Evolutionary conservation across 2,797 vertebrate genomes (phyloP), one percentile per base, ranked within the genome.

Genomic region (Zalophus californianus): DNA sequence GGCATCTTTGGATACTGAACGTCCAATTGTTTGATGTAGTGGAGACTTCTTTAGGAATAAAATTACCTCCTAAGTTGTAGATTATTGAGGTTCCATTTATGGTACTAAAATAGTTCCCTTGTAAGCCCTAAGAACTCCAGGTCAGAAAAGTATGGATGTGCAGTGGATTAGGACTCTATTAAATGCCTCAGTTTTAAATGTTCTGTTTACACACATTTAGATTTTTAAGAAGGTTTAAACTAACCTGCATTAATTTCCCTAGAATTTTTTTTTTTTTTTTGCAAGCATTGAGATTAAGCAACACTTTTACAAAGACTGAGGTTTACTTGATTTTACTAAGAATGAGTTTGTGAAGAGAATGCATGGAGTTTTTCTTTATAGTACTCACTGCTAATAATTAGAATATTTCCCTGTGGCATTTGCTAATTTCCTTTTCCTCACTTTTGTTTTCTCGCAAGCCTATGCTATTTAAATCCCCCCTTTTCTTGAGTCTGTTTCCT

Each of bases 221-320:
- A 73, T 75, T n/a, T 95, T 90, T 68, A 66, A 66, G n/a, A 87
- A 94, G 14, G 10, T 60, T 88, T 95, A 89, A 5, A 6, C 29
- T 58, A 44, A 77, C 82, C 9, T 70, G 3, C 35, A 85, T 38
- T 90, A 48, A 25, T 58, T 86, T 92, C 18, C 16, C n/a, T 50
- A 56, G 3, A 70, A 16, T 41, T 56, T 72, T 52, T 83, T 44
- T 66, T 73, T 73, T 73, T 56, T n/a, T 56, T 87, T 62, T 41
- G 32, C 6, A 70, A 68, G 88, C 21, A 56, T 3, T n/a, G 23
- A 92, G 3, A 83, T 84, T 66, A 54, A 68, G 68, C 29, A 91
- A 75, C 7, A 35, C 16, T 75, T 90, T 54, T 38, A 44, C 4
- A 54, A 86, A 83, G 35, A 20, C 14, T 86, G 48, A 87, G 27